A percentile compares a stretch with the other conserved stretches of the same genome.
These are phyloP conservation scores for Mechanitis messenoides DNA, from an alignment of 2,888 invertebrate genomes.

Conservation along the genomic window DNA sequence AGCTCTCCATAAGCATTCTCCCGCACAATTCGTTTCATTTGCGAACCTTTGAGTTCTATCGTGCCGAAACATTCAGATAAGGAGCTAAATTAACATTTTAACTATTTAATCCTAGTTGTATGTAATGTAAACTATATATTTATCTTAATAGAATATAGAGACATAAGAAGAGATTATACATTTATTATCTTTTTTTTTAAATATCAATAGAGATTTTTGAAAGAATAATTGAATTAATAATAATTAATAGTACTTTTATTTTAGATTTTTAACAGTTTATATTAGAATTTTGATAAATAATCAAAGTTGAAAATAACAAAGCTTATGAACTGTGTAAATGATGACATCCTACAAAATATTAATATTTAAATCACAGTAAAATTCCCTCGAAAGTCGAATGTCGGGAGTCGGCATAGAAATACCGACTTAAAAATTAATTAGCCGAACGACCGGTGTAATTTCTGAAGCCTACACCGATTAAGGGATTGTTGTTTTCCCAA, in stretches of 20 bases:
- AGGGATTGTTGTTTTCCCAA: conserved; percentile 47
- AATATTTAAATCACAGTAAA: conserved; percentile 54
- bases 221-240: too few species aligned
- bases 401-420: conserved; percentile 53
- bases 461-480: conserved; percentile 60
- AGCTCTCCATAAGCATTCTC: conserved; percentile 41
- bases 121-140: background rate
- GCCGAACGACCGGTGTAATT: conserved; percentile 74
- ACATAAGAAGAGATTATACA: too few species aligned
- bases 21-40: conserved; percentile 34
- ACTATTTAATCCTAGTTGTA: too few species aligned
- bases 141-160: background rate
- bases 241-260: too few species aligned
- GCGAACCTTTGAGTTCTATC: conserved; percentile 26
- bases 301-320: conserved; percentile 7
- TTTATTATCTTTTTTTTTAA: too few species aligned
- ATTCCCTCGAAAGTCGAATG: conserved; percentile 62
- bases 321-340: conserved; percentile 14
- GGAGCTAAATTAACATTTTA: conserved; percentile 35
- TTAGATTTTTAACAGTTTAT: too few species aligned
- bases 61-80: conserved; percentile 43
- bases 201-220: too few species aligned
- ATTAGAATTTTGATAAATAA: background rate
- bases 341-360: conserved; percentile 30
- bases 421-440: conserved; percentile 77